Evolutionary conservation across 1,140 invertebrate species (phyloP).

Genomic region (Condylostylus longicornis): DNA sequence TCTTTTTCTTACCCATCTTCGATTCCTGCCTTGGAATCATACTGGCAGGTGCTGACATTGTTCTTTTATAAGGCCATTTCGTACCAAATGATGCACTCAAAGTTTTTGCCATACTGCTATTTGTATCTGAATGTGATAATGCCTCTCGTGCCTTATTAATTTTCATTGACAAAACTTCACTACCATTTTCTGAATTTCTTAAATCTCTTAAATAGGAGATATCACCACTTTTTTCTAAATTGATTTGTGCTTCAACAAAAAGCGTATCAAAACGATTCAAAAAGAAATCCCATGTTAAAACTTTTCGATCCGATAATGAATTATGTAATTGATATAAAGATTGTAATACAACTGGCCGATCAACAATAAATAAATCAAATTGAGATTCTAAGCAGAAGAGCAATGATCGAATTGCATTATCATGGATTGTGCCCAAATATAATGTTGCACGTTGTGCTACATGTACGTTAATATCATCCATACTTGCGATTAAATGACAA

Average conservation of each 20-base stretch:
- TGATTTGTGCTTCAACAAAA: slow-evolving; percentile 88
- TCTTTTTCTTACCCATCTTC: slow-evolving; percentile 58
- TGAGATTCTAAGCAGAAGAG: slow-evolving; percentile 80
- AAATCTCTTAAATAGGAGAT: slow-evolving; percentile 74
- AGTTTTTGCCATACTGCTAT: slow-evolving; percentile 50
- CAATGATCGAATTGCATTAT: slow-evolving; percentile 64
- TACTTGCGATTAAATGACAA: slow-evolving; percentile 87
- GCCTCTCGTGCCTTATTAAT: slow-evolving; percentile 81
- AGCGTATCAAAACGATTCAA: slow-evolving; percentile 91
- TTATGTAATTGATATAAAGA: slow-evolving; percentile 89
- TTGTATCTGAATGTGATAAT: slow-evolving; percentile 47
- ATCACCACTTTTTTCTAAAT: slow-evolving; percentile 66
- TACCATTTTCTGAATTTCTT: slow-evolving; percentile 73
- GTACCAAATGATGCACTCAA: slow-evolving; percentile 78
- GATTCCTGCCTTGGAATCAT: slow-evolving; percentile 61
- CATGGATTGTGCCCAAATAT: slow-evolving; percentile 87
- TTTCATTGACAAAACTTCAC: slow-evolving; percentile 77
- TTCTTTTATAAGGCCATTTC: slow-evolving; percentile 90
- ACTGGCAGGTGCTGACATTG: slow-evolving; percentile 76
- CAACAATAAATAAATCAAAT: slow-evolving; percentile 88
- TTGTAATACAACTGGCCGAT: slow-evolving; percentile 94
- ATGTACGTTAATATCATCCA: slow-evolving; percentile 89
- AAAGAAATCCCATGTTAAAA: slow-evolving; percentile 97
- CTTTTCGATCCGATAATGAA: slow-evolving; percentile 73
- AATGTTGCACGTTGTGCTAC: slow-evolving; percentile 87